Conservation (phyloP, 2,113 vertebrate species). For the Phocoena sinus region DNA sequence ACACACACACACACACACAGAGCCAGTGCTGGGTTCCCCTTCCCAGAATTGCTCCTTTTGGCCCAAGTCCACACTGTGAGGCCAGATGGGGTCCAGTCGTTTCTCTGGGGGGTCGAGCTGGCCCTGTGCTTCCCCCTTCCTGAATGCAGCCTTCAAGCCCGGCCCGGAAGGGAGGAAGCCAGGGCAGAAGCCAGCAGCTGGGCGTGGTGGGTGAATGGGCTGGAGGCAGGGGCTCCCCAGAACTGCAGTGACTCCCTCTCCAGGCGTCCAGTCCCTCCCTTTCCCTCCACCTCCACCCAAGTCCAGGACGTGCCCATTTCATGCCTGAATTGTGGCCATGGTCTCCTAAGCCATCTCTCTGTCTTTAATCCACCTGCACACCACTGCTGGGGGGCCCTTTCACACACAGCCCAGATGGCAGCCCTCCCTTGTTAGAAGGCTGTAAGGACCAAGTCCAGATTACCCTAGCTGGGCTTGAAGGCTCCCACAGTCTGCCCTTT, state of each 20-base stretch:
- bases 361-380: not conserved
- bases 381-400: not conserved
- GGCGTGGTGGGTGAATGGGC: fast-evolving
- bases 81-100: not conserved
- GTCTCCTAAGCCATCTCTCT: not conserved
- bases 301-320: no score
- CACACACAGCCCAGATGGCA: not conserved
- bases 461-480: not conserved
- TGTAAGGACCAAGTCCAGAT: not conserved
- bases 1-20: no score
- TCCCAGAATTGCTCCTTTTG: not conserved
- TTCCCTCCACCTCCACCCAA: not conserved
- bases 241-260: not conserved
- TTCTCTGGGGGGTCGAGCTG: not conserved
- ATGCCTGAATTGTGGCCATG: not conserved
- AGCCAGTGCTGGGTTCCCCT: not conserved
- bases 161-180: not conserved
- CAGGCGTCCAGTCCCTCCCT: not conserved
- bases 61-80: not conserved
- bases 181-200: not conserved
- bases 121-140: not conserved
- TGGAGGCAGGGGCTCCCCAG: not conserved
- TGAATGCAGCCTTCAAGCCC: not conserved
- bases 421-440: not conserved
- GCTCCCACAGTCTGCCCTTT: fast-evolving